Evolutionary conservation across 1,140 invertebrate genomes (phyloP), one percentile per base, ranked within the genome.

Genomic region (Manduca sexta): DNA sequence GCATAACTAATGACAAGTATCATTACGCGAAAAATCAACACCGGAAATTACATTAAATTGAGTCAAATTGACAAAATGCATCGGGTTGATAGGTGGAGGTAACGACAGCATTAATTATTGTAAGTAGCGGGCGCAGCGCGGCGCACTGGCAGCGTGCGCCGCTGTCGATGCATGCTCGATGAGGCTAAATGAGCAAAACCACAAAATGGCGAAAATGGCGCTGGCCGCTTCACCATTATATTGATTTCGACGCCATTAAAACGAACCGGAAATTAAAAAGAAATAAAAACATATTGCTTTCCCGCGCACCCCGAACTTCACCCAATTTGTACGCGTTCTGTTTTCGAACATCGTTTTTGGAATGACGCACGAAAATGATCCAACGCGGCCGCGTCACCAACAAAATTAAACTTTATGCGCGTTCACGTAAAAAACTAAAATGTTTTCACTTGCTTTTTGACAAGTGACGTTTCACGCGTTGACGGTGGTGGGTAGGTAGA

Each of bases 181-280:
- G 67, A 78, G 69, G 74, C 69, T 80, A 80, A 84, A 80, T 84
- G 75, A 81, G 74, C 75, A 81, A 78, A 76, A 84, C 80, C 80
- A 74, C 80, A 78, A 74, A 80, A 84, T 73, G 70, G 70, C 77
- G 74, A 79, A 79, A 81, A 80, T 77, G 75, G 74, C 75, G 77
- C 64, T 72, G 63, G 60, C 71, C 75, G 75, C 70, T 69, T 70
- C 77, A 73, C 77, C 80, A 81, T 84, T 75, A 84, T 84, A 84
- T 84, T 84, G 77, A 84, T 84, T 84, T 84, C 77, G 77, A 80
- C 80, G 80, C 80, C 80, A 84, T 84, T 84, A 84, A 81, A 80
- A 70, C 75, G 76, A 71, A 78, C 80, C 80, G 80, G 80, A 84
- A 84, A 84, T 81, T 84, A 84, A 81, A 84, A 84, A 81, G 77